phyloP scores from a whole-genome alignment of 2,113 vertebrate genomes.

The Eublepharis macularius region DNA sequence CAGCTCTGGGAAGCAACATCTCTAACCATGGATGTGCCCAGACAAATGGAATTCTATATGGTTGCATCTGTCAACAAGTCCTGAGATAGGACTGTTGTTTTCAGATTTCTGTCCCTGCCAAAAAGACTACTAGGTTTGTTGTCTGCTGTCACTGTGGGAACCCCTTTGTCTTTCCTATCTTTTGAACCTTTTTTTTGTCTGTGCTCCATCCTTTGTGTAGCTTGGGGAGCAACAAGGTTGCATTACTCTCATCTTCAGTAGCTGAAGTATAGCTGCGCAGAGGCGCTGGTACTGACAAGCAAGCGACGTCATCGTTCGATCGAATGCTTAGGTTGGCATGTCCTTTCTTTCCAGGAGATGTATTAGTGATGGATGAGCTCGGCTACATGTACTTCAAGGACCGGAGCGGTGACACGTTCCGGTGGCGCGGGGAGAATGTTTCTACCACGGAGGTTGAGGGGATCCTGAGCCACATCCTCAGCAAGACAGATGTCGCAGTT shows the following conservation, averaged over 20 bases:
- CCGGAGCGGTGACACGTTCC: conserved; percentile 95
- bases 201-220: neutral
- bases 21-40: neutral
- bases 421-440: conserved; percentile 98
- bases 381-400: conserved; percentile 97
- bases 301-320: too few species aligned
- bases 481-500: conserved; percentile 92
- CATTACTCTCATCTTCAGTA: neutral
- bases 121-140: neutral
- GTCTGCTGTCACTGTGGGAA: too few species aligned
- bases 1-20: neutral
- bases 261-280: neutral
- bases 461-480: conserved; percentile 89
- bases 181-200: neutral
- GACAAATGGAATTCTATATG: neutral
- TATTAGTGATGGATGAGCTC: conserved; percentile 92
- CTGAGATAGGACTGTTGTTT: neutral
- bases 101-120: neutral
- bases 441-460: conserved; percentile 97
- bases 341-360: conserved; percentile 80
- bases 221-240: neutral
- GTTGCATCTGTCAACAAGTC: neutral
- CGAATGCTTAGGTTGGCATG: neutral
- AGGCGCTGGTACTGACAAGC: neutral
- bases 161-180: neutral